phyloP scores from a whole-genome alignment of 2,797 vertebrate species.

The Artibeus lituratus region DNA sequence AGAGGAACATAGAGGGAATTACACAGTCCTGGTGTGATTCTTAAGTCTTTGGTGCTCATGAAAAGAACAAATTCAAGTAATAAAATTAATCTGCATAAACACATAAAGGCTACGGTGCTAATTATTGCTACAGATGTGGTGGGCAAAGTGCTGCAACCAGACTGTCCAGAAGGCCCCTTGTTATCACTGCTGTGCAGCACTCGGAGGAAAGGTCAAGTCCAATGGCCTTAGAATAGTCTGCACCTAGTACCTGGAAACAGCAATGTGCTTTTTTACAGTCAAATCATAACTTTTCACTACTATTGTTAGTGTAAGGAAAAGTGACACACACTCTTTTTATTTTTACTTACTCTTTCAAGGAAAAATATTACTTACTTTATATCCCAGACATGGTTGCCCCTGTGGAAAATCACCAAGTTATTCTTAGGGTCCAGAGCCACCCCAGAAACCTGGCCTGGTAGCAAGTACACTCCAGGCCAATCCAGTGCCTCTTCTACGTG shows the following conservation, averaged over 20 bases:
- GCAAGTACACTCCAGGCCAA: constrained; percentile 90
- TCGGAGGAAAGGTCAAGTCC: not conserved
- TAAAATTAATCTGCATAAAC: not conserved
- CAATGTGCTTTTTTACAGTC: not conserved
- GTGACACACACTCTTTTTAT: not conserved
- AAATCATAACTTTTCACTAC: not conserved
- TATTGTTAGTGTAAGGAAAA: not conserved
- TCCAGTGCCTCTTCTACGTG: constrained; percentile 88
- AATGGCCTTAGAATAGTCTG: not conserved
- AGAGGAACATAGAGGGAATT: not conserved
- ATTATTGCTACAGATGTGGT: not conserved
- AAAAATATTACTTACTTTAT: constrained; percentile 85
- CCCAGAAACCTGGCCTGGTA: constrained; percentile 95
- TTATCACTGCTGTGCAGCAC: not conserved
- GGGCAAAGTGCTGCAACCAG: not conserved
- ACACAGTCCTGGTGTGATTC: not conserved
- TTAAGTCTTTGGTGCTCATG: not conserved
- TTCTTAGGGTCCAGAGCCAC: constrained; percentile 91
- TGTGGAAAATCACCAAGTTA: constrained; percentile 95
- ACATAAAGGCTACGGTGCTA: not conserved
- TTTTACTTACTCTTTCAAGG: not conserved
- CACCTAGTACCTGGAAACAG: not conserved
- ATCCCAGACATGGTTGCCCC: constrained; percentile 94
- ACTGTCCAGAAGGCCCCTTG: not conserved
- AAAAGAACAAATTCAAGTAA: not conserved